Base-by-base conservation (phyloP, 1,140 invertebrate genomes). In the Lepidotrigona ventralis region DNA sequence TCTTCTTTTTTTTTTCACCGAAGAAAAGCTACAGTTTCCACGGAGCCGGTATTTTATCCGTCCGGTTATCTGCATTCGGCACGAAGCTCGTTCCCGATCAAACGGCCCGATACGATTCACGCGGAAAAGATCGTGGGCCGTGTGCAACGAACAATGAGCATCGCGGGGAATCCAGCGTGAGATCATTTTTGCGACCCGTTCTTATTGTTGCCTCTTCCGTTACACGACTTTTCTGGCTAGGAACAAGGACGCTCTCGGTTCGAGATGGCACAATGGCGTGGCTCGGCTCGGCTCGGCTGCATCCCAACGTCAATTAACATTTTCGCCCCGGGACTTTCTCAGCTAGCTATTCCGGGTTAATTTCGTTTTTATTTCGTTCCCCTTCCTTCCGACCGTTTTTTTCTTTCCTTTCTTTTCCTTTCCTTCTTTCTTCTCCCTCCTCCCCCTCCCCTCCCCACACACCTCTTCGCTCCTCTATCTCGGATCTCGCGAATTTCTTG, bases 121-220 rank as follows among this genome's bases (percentile, higher is more conserved):
- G 74, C 66, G 56, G 81, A 60, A 75, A 79, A 84, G 81, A 90
- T 89, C 85, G 82, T 77, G 72, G n/a, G 66, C 63, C 46, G 23
- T 58, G 86, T 54, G 84, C 87, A 81, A 29, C 79, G 73, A 85
- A 90, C 89, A 90, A 90, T 90, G 85, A 87, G 76, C 87, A 85
- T 88, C 54, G 66, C 78, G 26, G 68, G 19, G 77, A 84, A 84
- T 86, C 77, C 68, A 71, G 33, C 86, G 87, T 88, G 87, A 88
- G 87, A 89, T 64, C 15, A 86, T 70, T 88, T 85, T 87, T 83
- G 73, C 83, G 73, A 78, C 63, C 83, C 60, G 74, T 85, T 88
- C 71, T 81, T 85, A 85, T 82, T 83, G 86, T 88, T 88, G 64
- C 71, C 80, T 88, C 83, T 83, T 88, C 87, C 80, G 87, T 88